Evolutionary conservation across 1,140 invertebrate species (phyloP), one percentile per base, ranked within the genome.

Genomic region (Brachionus sp.): DNA sequence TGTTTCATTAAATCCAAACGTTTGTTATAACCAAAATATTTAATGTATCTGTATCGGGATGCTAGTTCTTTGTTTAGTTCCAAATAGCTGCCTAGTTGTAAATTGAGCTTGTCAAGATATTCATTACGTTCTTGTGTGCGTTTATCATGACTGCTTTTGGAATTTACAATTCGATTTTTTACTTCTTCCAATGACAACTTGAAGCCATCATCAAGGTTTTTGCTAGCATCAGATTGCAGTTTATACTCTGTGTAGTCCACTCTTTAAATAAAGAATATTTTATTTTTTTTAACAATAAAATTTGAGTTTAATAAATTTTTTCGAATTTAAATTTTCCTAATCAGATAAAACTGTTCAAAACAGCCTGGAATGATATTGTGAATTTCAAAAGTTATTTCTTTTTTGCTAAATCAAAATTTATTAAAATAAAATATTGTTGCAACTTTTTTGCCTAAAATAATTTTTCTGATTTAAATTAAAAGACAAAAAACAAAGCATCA

Each of bases 31-130:
- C n/a, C 53, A 23, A 19, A 29, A 78, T 78, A 78, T 10, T 57
- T 57, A 5, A 78, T 37, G 23, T 78, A 35, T 57, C 75, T 35
- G 29, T 78, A 78, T 10, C 33, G 16, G 7, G 46, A 16, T n/a
- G 75, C 75, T 62, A 78, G 35, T 37, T 78, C 46, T 62, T 57
- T 19, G 37, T 78, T 78, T 12, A 78, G 16, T 12, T 39, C 33
- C n/a, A 75, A 46, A 46, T 46, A 75, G 7, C 10, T 25, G 12
- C 46, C 39, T 23, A 75, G 19, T 50, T 75, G 70, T 5, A 23
- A 42, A 10, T 75, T 33, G 3, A 75, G 10, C 12, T 46, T 44
- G 19, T 46, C 13, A 3, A 75, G 23, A 29, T 75, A 75, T 25
- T 50, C 3, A 23, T 10, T 46, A 23, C 70, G 39, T 46, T 75